Evolutionary conservation across 2,888 invertebrate species (phyloP).

Genomic region (Campoletis raptor): DNA sequence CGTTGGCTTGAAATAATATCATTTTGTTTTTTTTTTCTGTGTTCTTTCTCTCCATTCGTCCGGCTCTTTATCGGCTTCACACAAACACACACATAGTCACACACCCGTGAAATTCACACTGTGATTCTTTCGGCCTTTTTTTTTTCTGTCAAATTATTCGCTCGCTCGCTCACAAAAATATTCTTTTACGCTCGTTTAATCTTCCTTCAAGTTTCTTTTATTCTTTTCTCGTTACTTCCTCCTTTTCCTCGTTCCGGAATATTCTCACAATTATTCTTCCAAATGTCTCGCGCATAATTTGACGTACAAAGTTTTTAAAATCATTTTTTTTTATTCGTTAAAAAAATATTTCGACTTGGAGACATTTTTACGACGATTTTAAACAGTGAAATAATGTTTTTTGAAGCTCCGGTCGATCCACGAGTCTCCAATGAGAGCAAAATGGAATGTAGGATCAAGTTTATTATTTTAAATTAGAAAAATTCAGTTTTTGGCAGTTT

Average conservation of each 20-base stretch:
- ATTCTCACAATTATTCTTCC: neutral
- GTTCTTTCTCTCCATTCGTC: constrained; percentile 5
- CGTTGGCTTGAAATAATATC: constrained; percentile 23
- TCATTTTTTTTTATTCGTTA: neutral
- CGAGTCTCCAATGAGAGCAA: neutral
- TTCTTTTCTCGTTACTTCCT: constrained; percentile 2
- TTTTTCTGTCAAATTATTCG: constrained; percentile 22
- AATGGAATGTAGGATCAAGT: neutral
- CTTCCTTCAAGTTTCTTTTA: neutral
- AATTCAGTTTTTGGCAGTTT: neutral
- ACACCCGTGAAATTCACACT: constrained; percentile 20
- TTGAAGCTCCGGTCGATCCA: neutral
- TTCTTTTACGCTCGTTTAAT: constrained; percentile 16
- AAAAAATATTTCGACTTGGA: neutral
- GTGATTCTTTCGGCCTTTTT: neutral
- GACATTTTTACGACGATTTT: neutral
- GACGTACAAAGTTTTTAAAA: neutral
- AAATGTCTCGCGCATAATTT: constrained; percentile 6
- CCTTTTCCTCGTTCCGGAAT: neutral
- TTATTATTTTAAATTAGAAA: neutral
- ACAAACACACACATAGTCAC: neutral
- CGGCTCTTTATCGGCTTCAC: constrained; percentile 7
- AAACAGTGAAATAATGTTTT: neutral
- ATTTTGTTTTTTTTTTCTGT: constrained; percentile 2
- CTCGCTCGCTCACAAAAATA: constrained; percentile 13